Evolutionary conservation across 1,140 invertebrate species (phyloP), one percentile per base, ranked within the genome.

Genomic region (Drosophila aff.): DNA sequence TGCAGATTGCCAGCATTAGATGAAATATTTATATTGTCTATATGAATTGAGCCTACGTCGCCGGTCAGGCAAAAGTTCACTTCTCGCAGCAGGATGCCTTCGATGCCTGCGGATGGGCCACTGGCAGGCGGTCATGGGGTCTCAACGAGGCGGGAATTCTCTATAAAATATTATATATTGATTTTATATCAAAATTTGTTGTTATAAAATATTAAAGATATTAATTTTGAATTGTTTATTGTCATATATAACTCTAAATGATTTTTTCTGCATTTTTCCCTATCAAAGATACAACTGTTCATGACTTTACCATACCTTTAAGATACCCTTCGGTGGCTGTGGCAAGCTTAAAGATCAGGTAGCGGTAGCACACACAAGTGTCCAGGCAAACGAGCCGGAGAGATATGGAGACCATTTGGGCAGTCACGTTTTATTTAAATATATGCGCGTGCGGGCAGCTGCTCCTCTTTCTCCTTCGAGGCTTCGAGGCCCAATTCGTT

Each of bases 1-100:
- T 92, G 91, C 91, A 92, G 90, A 92, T 92, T 92, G 82, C 82
- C 71, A 92, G 75, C 81, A 92, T 92, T 91, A 92, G 91, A 92
- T 92, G 90, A 91, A 92, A 90, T 86, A 90, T 89, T 89, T 89
- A 89, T 89, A 89, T 87, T 91, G 84, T 89, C 84, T 81, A 87
- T 90, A 91, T 91, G 91, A 87, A 92, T 87, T 92, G 91, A 92
- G 80, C 85, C 66, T 79, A 76, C 76, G 71, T 50, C 49, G 74
- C 71, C 61, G 71, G 52, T 64, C 66, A 72, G 66, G 63, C 63
- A 79, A 81, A 82, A 84, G 76, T 87, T 89, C 79, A 84, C 64
- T 83, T 80, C 83, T 74, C 87, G 61, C 87, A 91, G 87, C 87
- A 84, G 87, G 87, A 91, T 60, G 81, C 75, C 46, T 9, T 16